Conservation (phyloP, 2,888 invertebrate genomes). For the Phyllotreta cruciferae region DNA sequence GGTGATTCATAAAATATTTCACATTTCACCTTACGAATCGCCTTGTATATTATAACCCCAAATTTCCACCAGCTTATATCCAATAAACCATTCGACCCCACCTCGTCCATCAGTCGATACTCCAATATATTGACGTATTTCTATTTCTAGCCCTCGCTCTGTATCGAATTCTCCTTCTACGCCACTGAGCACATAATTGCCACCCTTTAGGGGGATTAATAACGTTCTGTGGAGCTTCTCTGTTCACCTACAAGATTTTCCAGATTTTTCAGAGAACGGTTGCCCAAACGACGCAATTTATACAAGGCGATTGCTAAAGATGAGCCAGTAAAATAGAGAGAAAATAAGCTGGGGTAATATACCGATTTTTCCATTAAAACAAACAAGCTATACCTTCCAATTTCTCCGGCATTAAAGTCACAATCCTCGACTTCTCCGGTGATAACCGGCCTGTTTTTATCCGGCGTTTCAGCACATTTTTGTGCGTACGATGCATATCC, state of each 20-base stretch:
- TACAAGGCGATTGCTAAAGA: no score
- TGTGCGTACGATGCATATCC: conserved; percentile 19
- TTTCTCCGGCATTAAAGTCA: no score
- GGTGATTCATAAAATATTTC: conserved; percentile 26
- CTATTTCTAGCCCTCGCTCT: conserved; percentile 49
- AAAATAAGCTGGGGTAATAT: no score
- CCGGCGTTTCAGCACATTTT: conserved; percentile 5
- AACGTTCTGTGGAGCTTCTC: conserved; percentile 52
- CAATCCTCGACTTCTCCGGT: no score
- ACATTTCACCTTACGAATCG: no score
- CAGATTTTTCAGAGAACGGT: conserved; percentile 18
- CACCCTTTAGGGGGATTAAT: conserved; percentile 55
- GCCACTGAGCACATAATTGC: conserved; percentile 58
- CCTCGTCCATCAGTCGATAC: conserved; percentile 13
- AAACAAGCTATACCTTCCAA: no score
- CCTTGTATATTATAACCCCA: background rate
- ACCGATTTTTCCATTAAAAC: no score
- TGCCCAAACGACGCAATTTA: conserved; percentile 15
- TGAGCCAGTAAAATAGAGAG: no score
- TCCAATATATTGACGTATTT: conserved; percentile 51
- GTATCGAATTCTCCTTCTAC: conserved; percentile 53
- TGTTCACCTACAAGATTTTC: conserved; percentile 39
- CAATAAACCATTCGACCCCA: background rate
- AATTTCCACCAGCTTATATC: background rate
- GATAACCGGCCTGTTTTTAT: background rate